These are phyloP conservation scores for Paramisgurnus dabryanus DNA, from an alignment of 2,113 vertebrate genomes.

Conservation along the genomic window DNA sequence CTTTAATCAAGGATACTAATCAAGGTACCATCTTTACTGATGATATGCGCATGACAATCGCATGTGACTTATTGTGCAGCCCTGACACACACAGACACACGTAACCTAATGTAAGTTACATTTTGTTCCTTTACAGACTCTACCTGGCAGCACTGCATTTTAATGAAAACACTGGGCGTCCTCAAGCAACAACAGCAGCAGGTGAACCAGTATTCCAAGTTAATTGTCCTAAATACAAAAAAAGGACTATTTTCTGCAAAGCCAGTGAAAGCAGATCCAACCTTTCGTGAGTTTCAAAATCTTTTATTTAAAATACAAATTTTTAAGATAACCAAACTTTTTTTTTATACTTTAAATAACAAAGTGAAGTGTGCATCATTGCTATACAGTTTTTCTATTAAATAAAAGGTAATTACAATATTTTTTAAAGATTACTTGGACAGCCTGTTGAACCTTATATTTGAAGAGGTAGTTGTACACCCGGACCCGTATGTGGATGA, in stretches of 20 bases:
- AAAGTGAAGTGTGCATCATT: neutral
- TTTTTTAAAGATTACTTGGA: neutral
- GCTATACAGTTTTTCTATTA: neutral
- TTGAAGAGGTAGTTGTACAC: neutral
- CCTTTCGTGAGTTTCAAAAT: too few relatives aligned
- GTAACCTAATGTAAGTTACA: neutral
- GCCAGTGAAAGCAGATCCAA: too few relatives aligned
- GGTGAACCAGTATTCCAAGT: neutral
- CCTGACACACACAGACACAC: neutral
- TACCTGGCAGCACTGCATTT: conserved; percentile 3
- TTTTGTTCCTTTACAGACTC: neutral
- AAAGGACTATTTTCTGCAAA: too few relatives aligned
- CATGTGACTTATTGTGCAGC: too few relatives aligned
- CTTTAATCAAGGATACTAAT: too few relatives aligned
- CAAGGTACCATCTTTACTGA: too few relatives aligned
- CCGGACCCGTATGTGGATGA: neutral
- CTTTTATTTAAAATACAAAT: too few relatives aligned
- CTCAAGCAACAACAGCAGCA: neutral
- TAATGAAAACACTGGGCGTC: neutral
- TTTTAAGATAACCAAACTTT: too few relatives aligned
- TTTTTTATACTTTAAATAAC: too few relatives aligned
- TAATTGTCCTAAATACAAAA: too few relatives aligned
- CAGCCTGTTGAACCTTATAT: neutral
- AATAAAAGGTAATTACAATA: neutral
- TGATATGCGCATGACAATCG: too few relatives aligned